phyloP scores from a whole-genome alignment of 2,888 invertebrate genomes.

The Rosalia funebris region DNA sequence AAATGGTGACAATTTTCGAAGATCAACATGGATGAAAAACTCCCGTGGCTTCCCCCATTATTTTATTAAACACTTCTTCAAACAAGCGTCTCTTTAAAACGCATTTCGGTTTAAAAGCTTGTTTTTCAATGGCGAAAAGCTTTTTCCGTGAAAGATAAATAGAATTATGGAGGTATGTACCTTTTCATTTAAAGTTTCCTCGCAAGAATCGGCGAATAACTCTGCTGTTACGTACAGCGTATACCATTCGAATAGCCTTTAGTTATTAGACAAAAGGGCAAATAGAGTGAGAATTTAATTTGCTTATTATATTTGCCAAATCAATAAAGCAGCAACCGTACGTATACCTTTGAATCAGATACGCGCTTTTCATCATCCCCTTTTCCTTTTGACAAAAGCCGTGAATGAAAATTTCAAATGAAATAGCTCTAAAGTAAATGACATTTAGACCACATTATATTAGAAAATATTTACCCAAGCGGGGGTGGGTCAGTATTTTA shows the following conservation, averaged over 20 bases:
- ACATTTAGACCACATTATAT: conserved; percentile 40
- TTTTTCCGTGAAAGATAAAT: conserved; percentile 1
- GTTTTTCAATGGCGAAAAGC: not conserved
- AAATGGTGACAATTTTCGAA: not conserved
- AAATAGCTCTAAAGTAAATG: conserved; percentile 39
- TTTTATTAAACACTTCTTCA: not conserved
- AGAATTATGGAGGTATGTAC: conserved; percentile 5
- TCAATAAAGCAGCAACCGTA: conserved; percentile 45
- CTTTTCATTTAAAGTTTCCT: not conserved
- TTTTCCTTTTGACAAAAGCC: conserved; percentile 21
- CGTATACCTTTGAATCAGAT: conserved; percentile 44
- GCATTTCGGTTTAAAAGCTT: not conserved
- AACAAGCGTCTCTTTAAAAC: not conserved
- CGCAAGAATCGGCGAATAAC: not conserved
- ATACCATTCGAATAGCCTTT: conserved; percentile 24
- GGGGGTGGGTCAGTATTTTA: conserved; percentile 19
- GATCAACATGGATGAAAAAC: not conserved
- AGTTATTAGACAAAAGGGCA: conserved; percentile 42
- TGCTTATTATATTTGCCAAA: conserved; percentile 51
- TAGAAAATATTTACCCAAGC: conserved; percentile 40
- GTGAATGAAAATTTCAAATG: conserved; percentile 36
- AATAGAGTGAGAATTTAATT: conserved; percentile 50
- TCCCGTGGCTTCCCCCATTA: not conserved
- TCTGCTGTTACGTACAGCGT: conserved; percentile 18
- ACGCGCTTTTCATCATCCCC: conserved; percentile 30